phyloP scores from a whole-genome alignment of 2,888 invertebrate species.

The Tetragonula carbonaria region DNA sequence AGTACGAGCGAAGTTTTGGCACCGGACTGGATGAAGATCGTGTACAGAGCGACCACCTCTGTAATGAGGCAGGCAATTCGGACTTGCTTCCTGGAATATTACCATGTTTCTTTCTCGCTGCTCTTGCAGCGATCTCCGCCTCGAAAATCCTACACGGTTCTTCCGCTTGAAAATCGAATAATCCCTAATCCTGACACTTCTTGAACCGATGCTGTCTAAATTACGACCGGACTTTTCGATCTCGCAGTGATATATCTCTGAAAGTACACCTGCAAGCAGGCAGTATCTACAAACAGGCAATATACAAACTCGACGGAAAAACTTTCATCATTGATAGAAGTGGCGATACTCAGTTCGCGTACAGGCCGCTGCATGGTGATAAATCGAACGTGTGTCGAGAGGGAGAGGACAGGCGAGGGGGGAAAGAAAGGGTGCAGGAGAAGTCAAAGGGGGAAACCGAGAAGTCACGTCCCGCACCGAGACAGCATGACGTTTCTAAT shows the following conservation, averaged over 20 bases:
- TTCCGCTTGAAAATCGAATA: background rate
- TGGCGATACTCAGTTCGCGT: slow-evolving; percentile 24
- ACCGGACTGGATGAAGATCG: background rate
- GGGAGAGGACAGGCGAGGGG: slow-evolving; percentile 19
- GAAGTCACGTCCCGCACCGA: slow-evolving; percentile 60
- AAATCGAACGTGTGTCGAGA: slow-evolving; percentile 3
- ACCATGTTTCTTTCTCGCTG: background rate
- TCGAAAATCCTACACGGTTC: background rate
- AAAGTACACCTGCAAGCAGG: no score
- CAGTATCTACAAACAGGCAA: no score
- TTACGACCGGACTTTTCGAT: no score
- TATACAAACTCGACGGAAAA: background rate
- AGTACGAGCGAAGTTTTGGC: slow-evolving; percentile 5
- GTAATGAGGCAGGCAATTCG: background rate
- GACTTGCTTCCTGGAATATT: background rate
- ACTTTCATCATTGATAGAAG: slow-evolving; percentile 8
- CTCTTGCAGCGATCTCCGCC: background rate
- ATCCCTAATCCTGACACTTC: background rate
- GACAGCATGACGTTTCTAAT: slow-evolving; percentile 74
- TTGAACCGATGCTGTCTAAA: no score
- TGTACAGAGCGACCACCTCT: no score
- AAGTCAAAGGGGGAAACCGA: slow-evolving; percentile 64
- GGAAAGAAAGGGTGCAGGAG: slow-evolving; percentile 17
- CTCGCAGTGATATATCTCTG: no score
- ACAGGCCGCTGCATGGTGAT: background rate